Percentiles rank a stretch among this genome's conserved stretches.
phyloP scores from a whole-genome alignment of 1,140 invertebrate species.

The Campodea augens region DNA sequence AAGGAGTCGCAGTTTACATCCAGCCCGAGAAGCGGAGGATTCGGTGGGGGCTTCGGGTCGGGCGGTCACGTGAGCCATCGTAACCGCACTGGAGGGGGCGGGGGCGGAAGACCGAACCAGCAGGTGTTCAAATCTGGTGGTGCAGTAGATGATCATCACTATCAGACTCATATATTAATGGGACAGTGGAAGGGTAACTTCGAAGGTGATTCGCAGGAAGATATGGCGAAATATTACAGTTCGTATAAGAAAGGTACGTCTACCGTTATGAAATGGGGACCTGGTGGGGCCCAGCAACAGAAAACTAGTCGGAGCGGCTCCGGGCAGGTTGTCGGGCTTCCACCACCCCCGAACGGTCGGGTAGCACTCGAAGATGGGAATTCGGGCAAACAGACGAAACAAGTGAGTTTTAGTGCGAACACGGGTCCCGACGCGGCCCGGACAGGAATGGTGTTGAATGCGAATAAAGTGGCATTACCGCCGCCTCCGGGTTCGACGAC shows the following conservation, averaged over 20 bases:
- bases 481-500: conserved; percentile 23
- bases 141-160: background rate
- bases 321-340: conserved; percentile 15
- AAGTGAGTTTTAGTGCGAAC: conserved; percentile 8
- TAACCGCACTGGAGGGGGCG: background rate
- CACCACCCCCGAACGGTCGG: too few species aligned
- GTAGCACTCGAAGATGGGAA: conserved; percentile 16
- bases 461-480: conserved; percentile 12
- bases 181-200: background rate
- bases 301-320: conserved; percentile 23
- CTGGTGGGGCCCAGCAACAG: conserved; percentile 18
- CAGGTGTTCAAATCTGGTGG: background rate
- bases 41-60: too few species aligned
- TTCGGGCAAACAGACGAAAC: conserved; percentile 11
- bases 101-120: background rate
- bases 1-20: background rate
- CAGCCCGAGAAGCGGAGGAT: background rate
- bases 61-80: too few species aligned
- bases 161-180: background rate
- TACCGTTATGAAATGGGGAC: conserved; percentile 25
- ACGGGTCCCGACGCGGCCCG: conserved; percentile 18
- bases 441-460: background rate
- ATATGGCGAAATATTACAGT: background rate
- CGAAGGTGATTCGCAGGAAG: background rate
- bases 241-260: conserved; percentile 22